These are phyloP conservation scores for Dolichoris vasculosae DNA, from an alignment of 1,140 invertebrate genomes.

Conservation along the genomic window DNA sequence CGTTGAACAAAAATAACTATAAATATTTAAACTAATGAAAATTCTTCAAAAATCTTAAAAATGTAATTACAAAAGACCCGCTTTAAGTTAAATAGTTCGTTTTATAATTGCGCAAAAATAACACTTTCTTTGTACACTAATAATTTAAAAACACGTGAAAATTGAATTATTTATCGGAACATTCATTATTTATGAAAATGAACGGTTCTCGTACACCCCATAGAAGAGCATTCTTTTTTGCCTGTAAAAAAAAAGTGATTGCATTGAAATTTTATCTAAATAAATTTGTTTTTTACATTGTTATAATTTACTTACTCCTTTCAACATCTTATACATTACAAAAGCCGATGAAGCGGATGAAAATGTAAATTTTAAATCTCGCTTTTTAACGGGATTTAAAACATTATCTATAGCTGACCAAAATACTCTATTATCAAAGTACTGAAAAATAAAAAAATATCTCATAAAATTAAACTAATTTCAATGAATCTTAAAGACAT, in stretches of 20 bases:
- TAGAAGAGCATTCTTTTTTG: constrained; percentile 59
- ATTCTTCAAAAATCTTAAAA: not conserved
- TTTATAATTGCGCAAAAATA: constrained; percentile 35
- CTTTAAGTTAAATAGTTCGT: constrained; percentile 11
- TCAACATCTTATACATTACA: constrained; percentile 72
- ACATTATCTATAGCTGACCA: constrained; percentile 75
- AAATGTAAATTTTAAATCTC: constrained; percentile 73
- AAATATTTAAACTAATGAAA: constrained; percentile 10
- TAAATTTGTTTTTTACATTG: not conserved
- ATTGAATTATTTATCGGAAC: not conserved
- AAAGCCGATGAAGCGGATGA: constrained; percentile 66
- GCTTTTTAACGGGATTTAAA: constrained; percentile 65
- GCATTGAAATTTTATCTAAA: constrained; percentile 3
- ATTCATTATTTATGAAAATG: constrained; percentile 28
- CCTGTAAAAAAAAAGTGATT: constrained; percentile 55
- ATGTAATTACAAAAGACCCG: constrained; percentile 5
- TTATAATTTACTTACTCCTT: constrained; percentile 64
- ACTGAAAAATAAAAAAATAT: constrained; percentile 59
- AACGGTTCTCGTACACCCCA: constrained; percentile 53
- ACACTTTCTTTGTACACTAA: constrained; percentile 47
- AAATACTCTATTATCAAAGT: constrained; percentile 68
- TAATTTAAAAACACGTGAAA: constrained; percentile 40
- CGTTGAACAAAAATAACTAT: constrained; percentile 33
- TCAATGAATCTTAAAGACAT: too few relatives aligned
- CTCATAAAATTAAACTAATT: not conserved